Conservation (phyloP, 2,113 vertebrate species). For the Stigmatopora nigra region DNA sequence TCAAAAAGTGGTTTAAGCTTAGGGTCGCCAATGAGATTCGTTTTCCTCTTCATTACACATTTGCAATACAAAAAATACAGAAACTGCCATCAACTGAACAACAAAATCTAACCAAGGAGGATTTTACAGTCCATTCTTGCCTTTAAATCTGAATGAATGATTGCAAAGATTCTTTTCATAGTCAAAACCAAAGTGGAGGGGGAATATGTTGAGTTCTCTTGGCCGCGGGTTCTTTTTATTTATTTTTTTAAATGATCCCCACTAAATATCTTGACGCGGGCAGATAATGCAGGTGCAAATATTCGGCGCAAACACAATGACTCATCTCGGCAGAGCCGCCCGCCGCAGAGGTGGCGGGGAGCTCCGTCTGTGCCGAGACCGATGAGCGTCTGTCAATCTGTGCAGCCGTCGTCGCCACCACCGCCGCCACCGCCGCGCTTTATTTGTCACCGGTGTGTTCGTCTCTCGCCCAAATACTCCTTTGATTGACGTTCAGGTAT, state of each 20-base stretch:
- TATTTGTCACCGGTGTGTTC: neutral
- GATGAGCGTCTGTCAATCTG: slow-evolving; percentile 9
- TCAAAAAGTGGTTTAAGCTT: too few species aligned
- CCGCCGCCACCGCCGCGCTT: neutral
- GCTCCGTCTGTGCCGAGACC: slow-evolving; percentile 1
- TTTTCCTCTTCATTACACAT: too few species aligned
- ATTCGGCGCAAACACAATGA: slow-evolving; percentile 9
- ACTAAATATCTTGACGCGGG: neutral
- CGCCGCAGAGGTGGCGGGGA: slow-evolving; percentile 1
- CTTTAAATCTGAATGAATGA: too few species aligned
- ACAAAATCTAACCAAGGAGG: too few species aligned
- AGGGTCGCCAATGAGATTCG: too few species aligned
- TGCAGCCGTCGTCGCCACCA: neutral
- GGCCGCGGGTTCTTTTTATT: neutral
- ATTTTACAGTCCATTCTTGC: too few species aligned
- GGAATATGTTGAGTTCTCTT: neutral
- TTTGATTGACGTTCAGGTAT: neutral
- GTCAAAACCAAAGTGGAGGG: too few species aligned
- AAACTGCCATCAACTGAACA: too few species aligned
- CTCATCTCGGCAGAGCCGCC: slow-evolving; percentile 1
- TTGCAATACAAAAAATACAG: too few species aligned
- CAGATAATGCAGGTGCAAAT: slow-evolving; percentile 6
- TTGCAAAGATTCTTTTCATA: neutral
- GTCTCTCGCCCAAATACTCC: neutral
- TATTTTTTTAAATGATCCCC: too few species aligned